These are phyloP conservation scores for Aurelia aurita complex sp. Pacific DNA, from an alignment of 30 jellyfish, hydroid and myxozoan genomes.

Conservation along the genomic window DNA sequence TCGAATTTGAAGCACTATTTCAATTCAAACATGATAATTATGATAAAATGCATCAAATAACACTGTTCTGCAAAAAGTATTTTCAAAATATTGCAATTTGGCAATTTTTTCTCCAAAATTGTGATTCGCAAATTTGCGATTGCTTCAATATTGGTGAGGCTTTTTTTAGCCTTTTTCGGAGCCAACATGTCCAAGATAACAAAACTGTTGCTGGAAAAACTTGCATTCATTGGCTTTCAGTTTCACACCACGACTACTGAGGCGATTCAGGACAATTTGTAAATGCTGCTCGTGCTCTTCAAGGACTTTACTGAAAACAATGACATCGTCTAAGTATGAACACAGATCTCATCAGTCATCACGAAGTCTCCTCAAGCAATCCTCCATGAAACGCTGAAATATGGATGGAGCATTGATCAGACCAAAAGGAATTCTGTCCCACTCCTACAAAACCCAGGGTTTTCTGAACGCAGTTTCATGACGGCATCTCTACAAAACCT, in stretches of 20 bases:
- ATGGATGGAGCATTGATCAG: conserved; percentile 35
- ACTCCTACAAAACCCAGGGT: no score
- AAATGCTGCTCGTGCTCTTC: conserved; percentile 55
- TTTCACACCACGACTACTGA: neutral
- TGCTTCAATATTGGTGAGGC: conserved; percentile 35
- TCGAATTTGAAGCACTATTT: no score
- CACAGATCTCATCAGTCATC: conserved; percentile 2
- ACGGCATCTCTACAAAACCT: no score
- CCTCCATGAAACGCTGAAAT: conserved; percentile 51
- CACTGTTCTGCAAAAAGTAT: no score
- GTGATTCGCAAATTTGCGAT: neutral
- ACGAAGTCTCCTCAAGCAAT: conserved; percentile 26
- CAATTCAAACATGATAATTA: no score
- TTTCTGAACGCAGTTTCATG: no score
- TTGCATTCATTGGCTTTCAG: conserved; percentile 27
- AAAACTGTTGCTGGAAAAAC: conserved; percentile 40
- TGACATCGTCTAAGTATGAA: neutral
- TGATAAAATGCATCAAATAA: no score
- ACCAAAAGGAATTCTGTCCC: conserved; percentile 22
- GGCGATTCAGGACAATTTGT: conserved; percentile 21
- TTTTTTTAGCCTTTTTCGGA: conserved; percentile 29
- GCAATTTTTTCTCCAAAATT: no score
- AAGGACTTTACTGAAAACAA: conserved; percentile 6
- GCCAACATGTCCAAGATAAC: conserved; percentile 32
- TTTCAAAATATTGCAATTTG: no score